Evolutionary conservation across 2,113 vertebrate genomes (phyloP).

Genomic region (Gila orcuttii): DNA sequence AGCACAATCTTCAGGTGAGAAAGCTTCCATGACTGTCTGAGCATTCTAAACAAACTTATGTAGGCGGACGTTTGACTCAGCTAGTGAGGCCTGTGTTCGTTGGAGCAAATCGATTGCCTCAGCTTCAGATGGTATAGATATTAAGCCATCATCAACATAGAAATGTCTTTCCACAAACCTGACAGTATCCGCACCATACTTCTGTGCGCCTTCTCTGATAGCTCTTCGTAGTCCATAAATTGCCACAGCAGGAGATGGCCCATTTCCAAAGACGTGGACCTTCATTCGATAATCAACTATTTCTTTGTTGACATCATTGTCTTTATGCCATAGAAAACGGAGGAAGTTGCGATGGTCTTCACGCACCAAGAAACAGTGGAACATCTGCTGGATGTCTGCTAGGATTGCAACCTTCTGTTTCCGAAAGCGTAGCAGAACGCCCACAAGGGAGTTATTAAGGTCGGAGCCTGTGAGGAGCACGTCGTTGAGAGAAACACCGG

Average conservation of each 20-base stretch:
- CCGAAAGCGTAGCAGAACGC: neutral
- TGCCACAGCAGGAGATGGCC: neutral
- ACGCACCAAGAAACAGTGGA: conserved; percentile 14
- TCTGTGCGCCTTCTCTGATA: neutral
- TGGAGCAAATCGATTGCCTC: neutral
- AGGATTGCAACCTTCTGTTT: conserved; percentile 18
- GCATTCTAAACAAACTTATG: neutral
- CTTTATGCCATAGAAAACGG: neutral
- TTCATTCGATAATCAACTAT: no score
- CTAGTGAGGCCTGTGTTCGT: neutral
- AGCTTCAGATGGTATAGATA: neutral
- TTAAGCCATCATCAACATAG: neutral
- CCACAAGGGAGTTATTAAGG: conserved; percentile 1
- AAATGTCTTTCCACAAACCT: neutral
- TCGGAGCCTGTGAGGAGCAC: neutral
- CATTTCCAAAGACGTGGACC: neutral
- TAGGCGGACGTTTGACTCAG: neutral
- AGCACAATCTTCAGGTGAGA: conserved; percentile 36
- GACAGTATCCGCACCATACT: neutral
- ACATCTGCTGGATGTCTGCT: conserved; percentile 7
- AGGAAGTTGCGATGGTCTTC: neutral
- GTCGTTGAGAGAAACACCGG: conserved; percentile 20
- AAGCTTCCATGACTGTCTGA: conserved; percentile 41
- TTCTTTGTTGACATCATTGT: no score
- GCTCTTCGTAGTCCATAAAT: neutral